Conservation (phyloP, 2,888 invertebrate genomes). For the Melieria omissa region DNA sequence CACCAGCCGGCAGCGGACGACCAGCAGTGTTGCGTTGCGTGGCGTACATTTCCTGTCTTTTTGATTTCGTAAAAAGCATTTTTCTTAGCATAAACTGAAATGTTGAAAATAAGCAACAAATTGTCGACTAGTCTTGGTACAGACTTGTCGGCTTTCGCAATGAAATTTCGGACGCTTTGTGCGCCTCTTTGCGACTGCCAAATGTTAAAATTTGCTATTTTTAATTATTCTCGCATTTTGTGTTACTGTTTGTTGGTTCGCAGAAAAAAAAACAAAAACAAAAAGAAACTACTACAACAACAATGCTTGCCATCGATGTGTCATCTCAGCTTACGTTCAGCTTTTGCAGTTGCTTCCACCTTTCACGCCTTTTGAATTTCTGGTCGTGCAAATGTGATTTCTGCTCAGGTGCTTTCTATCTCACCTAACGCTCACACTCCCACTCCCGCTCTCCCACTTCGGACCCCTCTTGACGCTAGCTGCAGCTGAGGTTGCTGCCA, state of each 20-base stretch:
- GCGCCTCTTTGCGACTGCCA: neutral
- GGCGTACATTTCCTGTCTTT: too few species aligned
- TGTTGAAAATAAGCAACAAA: too few species aligned
- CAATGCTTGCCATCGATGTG: constrained; percentile 26
- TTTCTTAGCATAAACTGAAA: too few species aligned
- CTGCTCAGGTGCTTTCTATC: neutral
- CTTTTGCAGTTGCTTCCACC: neutral
- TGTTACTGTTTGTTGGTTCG: constrained; percentile 22
- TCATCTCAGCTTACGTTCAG: constrained; percentile 34
- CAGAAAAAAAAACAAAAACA: too few species aligned
- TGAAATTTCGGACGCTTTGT: too few species aligned
- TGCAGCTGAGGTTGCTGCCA: too few species aligned
- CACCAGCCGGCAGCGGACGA: too few species aligned
- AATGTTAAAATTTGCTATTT: constrained; percentile 26
- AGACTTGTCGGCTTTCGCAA: too few species aligned
- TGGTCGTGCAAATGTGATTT: constrained; percentile 12
- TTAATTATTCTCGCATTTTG: constrained; percentile 34
- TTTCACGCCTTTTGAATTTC: constrained; percentile 18
- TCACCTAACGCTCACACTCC: neutral
- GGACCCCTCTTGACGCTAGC: too few species aligned
- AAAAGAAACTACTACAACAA: neutral
- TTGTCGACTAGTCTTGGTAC: too few species aligned
- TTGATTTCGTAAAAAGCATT: too few species aligned
- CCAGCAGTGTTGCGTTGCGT: too few species aligned
- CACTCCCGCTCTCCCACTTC: neutral